Percentiles rank a stretch among this genome's conserved stretches.
phyloP scores from a whole-genome alignment of 2,888 invertebrate genomes.

The Chorisops tibialis region DNA sequence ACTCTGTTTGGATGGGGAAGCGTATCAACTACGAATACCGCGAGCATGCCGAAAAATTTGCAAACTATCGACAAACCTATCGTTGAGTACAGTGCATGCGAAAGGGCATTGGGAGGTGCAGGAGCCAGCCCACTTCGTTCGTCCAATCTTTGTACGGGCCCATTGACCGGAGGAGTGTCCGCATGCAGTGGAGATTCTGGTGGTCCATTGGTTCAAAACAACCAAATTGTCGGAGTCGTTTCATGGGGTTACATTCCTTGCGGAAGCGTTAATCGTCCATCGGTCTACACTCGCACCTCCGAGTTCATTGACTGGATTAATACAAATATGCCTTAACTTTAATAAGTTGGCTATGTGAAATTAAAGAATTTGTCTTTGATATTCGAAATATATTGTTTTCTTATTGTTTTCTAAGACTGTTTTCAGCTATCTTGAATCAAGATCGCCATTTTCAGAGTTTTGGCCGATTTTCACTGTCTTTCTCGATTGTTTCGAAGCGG shows the following conservation, averaged over 20 bases:
- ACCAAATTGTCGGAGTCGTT: constrained; percentile 52
- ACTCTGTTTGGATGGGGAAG: constrained; percentile 51
- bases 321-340: too few relatives aligned
- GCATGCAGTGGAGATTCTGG: constrained; percentile 53
- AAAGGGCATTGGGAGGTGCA: constrained; percentile 32
- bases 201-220: constrained; percentile 46
- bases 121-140: constrained; percentile 39
- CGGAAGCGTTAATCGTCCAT: constrained; percentile 52
- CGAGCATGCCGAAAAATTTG: constrained; percentile 39
- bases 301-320: constrained; percentile 51
- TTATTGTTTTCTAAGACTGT: too few relatives aligned
- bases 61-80: constrained; percentile 43
- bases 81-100: constrained; percentile 40
- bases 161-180: constrained; percentile 47
- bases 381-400: too few relatives aligned
- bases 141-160: constrained; percentile 53
- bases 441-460: too few relatives aligned
- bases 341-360: too few relatives aligned
- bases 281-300: constrained; percentile 53
- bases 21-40: constrained; percentile 28
- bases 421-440: too few relatives aligned
- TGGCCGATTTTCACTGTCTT: too few relatives aligned
- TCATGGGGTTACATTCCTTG: constrained; percentile 56
- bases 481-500: too few relatives aligned
- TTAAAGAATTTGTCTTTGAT: too few relatives aligned